Conservation (phyloP, 2,113 vertebrate species). For the Misgurnus anguillicaudatus region DNA sequence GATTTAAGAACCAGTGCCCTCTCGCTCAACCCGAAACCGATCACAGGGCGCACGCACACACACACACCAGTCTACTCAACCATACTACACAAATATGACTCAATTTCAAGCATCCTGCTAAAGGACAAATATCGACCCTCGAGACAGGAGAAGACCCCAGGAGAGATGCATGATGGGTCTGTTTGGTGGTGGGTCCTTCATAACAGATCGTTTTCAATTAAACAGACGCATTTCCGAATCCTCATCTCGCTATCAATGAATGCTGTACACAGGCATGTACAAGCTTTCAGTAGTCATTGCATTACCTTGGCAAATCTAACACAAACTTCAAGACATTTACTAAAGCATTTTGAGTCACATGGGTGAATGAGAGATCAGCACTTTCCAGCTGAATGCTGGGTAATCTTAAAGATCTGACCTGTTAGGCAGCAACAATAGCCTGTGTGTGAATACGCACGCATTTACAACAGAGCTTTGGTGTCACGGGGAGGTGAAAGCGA, state of each 20-base stretch:
- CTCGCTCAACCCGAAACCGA: constrained; percentile 33
- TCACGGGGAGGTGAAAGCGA: constrained; percentile 9
- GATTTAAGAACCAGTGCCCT: constrained; percentile 32
- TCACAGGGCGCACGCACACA: constrained; percentile 40
- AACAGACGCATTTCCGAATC: constrained; percentile 25
- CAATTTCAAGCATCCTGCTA: constrained; percentile 40
- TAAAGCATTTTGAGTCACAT: background rate
- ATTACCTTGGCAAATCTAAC: background rate
- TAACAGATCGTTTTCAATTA: constrained; percentile 22
- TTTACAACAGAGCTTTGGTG: background rate
- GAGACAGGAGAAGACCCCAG: constrained; percentile 14
- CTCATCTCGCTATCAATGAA: constrained; percentile 12
- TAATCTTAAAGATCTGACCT: constrained; percentile 23
- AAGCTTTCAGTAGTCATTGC: background rate
- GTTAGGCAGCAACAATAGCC: constrained; percentile 18
- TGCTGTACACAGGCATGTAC: background rate
- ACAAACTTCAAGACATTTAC: constrained; percentile 3
- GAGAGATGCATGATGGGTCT: constrained; percentile 23
- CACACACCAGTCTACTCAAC: constrained; percentile 12
- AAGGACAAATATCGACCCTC: constrained; percentile 44
- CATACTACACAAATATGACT: constrained; percentile 47
- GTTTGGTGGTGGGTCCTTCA: constrained; percentile 25
- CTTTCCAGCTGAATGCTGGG: constrained; percentile 2
- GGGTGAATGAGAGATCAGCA: background rate
- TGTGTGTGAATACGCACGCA: background rate